Evolutionary conservation across 2,797 vertebrate genomes (phyloP).

Genomic region (Fistularia commersonii): DNA sequence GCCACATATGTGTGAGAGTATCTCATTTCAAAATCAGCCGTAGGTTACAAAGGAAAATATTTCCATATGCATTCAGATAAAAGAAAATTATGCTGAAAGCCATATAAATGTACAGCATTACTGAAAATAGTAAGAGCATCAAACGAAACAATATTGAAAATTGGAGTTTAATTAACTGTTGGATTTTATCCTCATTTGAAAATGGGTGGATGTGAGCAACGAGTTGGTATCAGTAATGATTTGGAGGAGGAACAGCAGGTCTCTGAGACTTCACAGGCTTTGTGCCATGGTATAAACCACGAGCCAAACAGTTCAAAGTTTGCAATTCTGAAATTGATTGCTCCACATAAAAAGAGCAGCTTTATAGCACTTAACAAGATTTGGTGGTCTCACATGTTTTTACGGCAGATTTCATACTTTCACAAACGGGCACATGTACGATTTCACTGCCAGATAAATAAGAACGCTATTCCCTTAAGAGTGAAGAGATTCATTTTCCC

Average conservation of each 20-base stretch:
- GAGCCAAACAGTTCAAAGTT: constrained; percentile 24
- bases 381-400: constrained; percentile 51
- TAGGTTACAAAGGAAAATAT: too few relatives aligned
- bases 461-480: constrained; percentile 14
- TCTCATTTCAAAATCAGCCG: too few relatives aligned
- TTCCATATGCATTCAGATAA: too few relatives aligned
- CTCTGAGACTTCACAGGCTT: constrained; percentile 26
- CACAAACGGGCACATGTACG: constrained; percentile 8
- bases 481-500: constrained; percentile 5
- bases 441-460: constrained; percentile 10
- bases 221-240: constrained; percentile 15
- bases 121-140: too few relatives aligned
- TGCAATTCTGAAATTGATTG: constrained; percentile 31
- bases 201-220: constrained; percentile 25
- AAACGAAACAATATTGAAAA: too few relatives aligned
- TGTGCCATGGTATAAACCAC: constrained; percentile 47
- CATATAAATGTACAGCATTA: too few relatives aligned
- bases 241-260: constrained; percentile 28
- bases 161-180: constrained; percentile 1
- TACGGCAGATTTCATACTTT: constrained; percentile 16
- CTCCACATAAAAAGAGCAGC: constrained; percentile 48
- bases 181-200: constrained; percentile 35
- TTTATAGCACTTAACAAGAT: constrained; percentile 38
- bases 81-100: too few relatives aligned
- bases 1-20: too few relatives aligned